Evolutionary conservation across 2,888 invertebrate genomes (phyloP), one percentile per base, ranked within the genome.

Genomic region (Stenurella melanura): DNA sequence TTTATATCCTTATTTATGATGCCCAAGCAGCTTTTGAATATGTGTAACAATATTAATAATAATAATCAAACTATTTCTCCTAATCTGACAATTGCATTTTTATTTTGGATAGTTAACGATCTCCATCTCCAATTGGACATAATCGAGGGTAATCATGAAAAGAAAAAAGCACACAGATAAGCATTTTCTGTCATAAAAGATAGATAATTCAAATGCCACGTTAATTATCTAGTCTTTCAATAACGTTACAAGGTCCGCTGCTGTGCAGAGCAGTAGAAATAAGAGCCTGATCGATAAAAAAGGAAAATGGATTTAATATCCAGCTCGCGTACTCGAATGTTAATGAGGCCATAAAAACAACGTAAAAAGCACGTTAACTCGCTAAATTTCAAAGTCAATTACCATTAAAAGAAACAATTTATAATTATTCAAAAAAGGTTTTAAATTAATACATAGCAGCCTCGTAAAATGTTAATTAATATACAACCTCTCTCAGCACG

Each of bases 351-450:
- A 68, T 68, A 68, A 68, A 67, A 56, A 56, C 9, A 56, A 34
- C 56, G 56, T 68, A 56, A 68, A 68, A 68, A 64, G 68, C n/a
- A 54, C 54, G 56, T 54, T 68, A 68, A 68, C 56, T 42, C 15
- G 60, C 19, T 60, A 42, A 34, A 60, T 70, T 50, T 70, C 70
- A 60, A 42, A 70, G 38, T 42, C 60, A 70, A 60, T 70, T 70
- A 70, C 50, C 60, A 56, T 70, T 70, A 70, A 60, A 70, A 70
- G 60, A 70, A 60, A 70, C 60, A 70, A 50, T 70, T 70, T 56
- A 56, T 70, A 70, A 70, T 69, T 57, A 67, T 26, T 18, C 38
- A 70, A 61, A 60, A 60, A 60, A 57, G 38, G 21, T 38, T 58
- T 57, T 69, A 60, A 69, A 58, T 58, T 70, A 70, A 70, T 70